Evolutionary conservation across 2,113 vertebrate genomes (phyloP).

Genomic region (Misgurnus anguillicaudatus): DNA sequence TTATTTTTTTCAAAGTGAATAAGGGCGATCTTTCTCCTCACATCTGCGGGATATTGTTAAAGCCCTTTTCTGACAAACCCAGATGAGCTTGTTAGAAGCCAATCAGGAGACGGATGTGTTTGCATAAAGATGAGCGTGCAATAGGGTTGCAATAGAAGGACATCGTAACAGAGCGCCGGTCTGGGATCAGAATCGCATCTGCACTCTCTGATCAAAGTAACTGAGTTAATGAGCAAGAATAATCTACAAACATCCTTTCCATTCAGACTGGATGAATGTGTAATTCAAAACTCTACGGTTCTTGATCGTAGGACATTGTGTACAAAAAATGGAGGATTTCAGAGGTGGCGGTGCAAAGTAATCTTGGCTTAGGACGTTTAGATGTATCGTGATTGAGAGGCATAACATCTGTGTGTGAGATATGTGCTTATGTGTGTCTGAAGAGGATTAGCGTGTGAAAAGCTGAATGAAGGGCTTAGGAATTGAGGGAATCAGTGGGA

Average conservation of each 20-base stretch:
- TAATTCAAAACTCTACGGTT: neutral
- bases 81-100: conserved; percentile 18
- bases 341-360: conserved; percentile 25
- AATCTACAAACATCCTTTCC: conserved; percentile 3
- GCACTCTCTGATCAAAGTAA: conserved; percentile 17
- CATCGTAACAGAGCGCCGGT: neutral
- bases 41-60: neutral
- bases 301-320: neutral
- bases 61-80: conserved; percentile 23
- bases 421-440: conserved; percentile 21
- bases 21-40: neutral
- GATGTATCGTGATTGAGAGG: conserved; percentile 41
- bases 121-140: conserved; percentile 10
- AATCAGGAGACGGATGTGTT: neutral
- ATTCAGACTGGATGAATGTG: neutral
- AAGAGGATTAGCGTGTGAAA: conserved; percentile 33
- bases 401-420: conserved; percentile 28
- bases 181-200: neutral
- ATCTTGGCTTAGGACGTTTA: conserved; percentile 43
- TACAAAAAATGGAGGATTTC: conserved; percentile 24
- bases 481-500: neutral
- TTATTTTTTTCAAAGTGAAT: neutral
- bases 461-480: conserved; percentile 37
- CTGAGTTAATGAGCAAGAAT: conserved; percentile 21
- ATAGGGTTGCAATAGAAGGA: conserved; percentile 18